Conservation (phyloP, 2,888 invertebrate genomes). For the Oligia latruncula region DNA sequence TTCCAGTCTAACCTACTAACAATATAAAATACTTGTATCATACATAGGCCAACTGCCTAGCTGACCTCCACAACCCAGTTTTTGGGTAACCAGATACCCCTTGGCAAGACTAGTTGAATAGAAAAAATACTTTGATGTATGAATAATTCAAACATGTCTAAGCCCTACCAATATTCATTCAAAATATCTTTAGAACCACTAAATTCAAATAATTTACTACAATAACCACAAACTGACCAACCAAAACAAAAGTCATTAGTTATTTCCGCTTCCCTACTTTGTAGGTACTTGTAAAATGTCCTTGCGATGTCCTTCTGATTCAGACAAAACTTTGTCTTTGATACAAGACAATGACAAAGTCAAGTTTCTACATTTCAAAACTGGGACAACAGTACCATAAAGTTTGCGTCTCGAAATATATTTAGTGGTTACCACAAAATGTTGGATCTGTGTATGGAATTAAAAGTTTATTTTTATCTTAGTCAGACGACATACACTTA, state of each 20-base stretch:
- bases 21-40: no score
- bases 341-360: conserved; percentile 46
- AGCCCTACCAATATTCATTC: background rate
- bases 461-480: conserved; percentile 29
- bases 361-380: conserved; percentile 53
- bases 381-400: conserved; percentile 44
- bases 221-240: conserved; percentile 41
- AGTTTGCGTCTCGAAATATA: conserved; percentile 41
- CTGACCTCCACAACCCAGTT: background rate
- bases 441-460: conserved; percentile 24
- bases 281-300: conserved; percentile 21
- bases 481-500: background rate
- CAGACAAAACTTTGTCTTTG: conserved; percentile 51
- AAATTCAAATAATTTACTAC: conserved; percentile 2
- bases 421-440: conserved; percentile 37
- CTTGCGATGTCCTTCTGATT: conserved; percentile 43
- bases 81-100: background rate
- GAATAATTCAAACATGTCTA: background rate
- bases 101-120: background rate
- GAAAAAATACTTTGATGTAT: background rate
- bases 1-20: no score
- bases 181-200: background rate
- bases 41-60: no score
- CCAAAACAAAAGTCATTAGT: conserved; percentile 25
- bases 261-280: conserved; percentile 26